Evolutionary conservation across 92 coral and sea anemone genomes (phyloP), one percentile per base, ranked within the genome.

Genomic region (Nematostella vectensis): DNA sequence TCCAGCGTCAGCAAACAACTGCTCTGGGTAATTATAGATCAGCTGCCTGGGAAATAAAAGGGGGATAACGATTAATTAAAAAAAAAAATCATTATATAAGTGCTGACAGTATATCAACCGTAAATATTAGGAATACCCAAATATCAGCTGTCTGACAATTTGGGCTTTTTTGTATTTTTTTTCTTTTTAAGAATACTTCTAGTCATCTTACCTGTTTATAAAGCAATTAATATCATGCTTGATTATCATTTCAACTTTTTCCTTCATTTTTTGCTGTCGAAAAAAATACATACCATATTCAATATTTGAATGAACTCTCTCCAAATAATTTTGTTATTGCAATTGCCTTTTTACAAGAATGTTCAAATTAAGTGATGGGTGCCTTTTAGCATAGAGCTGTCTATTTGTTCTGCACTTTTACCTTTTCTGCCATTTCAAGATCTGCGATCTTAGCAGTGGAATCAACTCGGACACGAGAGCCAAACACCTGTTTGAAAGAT

Each of bases 381-480:
- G n/a, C n/a, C n/a, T n/a, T n/a, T n/a, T n/a, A n/a, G n/a, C n/a
- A n/a, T n/a, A n/a, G n/a, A n/a, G n/a, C n/a, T n/a, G n/a, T n/a
- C n/a, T n/a, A n/a, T n/a, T n/a, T n/a, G n/a, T n/a, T n/a, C n/a
- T n/a, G n/a, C n/a, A n/a, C n/a, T n/a, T n/a, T 42, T 58, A 93
- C 99, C 85, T 83, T 93, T 67, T 93, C 99, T 44, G 99, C 99
- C 6, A 82, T 62, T 74, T 93, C 99, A 37, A 93, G 51, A 53
- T 87, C 94, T 26, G 96, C 99, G 48, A 93, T 77, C 65, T 93
- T 93, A 59, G 88, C 99, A 48, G 99, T 82, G 2, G 99, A 93
- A 54, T 93, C 99, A 36, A 93, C 99, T 16, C 99, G 66, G 3
- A 93, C 99, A 45, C 99, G 73, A 39, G 99, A 93, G 31, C 99